Evolutionary conservation across 2,888 invertebrate genomes (phyloP), one percentile per base, ranked within the genome.

Genomic region (Pollenia griseotomentosa): DNA sequence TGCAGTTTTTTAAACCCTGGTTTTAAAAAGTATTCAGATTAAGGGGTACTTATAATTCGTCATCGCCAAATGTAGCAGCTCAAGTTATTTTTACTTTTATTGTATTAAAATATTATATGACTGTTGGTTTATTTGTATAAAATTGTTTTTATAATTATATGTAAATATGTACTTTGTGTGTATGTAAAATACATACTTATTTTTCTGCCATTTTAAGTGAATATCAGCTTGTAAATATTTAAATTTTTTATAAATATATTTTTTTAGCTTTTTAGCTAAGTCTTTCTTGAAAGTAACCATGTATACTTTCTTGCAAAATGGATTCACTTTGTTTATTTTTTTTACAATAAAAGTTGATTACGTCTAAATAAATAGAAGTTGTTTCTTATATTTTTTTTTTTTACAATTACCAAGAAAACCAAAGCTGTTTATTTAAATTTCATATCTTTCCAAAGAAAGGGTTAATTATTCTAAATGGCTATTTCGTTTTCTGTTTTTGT

Each of bases 381-480:
- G 51, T 79, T 48, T 12, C n/a, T 63, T 16, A 16, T 16, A 10
- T n/a, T 7, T 42, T 63, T 63, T n/a, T n/a, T n/a, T 12, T 5
- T 23, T 4, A 10, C 23, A 23, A 8, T 53, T 14, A n/a, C 8
- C 40, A 55, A 61, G 59, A 40, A 53, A 70, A 78, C 57, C 68
- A 78, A 78, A 78, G 68, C 59, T 68, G 59, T 42, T 61, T 70
- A 78, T 61, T 68, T 68, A 78, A 68, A 77, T 66, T 66, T 59
- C 2, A 63, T 42, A 48, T 66, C 48, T 14, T 10, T 10, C n/a
- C 2, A 7, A 33, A 7, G 4, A 48, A 63, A 53, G 79, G 79
- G 79, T 80, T 80, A 71, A 80, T 70, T 70, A 80, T 61, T 71
- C 46, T 71, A 61, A 80, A 70, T 71, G 63, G 44, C 40, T 65